Conservation (phyloP, 2,888 invertebrate species). For the Bombyx huttoni region DNA sequence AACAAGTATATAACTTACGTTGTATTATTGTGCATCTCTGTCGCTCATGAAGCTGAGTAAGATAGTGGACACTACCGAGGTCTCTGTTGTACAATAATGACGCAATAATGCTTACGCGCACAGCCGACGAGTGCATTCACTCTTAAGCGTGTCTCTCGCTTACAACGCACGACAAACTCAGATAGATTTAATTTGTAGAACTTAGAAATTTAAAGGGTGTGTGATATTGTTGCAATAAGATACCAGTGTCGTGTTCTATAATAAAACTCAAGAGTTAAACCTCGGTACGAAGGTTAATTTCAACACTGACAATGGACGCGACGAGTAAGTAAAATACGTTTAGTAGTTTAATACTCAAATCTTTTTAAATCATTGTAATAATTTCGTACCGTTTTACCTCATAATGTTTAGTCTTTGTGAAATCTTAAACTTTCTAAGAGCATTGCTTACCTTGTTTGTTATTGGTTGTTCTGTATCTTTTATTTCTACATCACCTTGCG, state of each 20-base stretch:
- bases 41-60: slow-evolving; percentile 10
- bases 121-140: slow-evolving; percentile 49
- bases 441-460: not conserved
- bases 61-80: slow-evolving; percentile 11
- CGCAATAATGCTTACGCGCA: slow-evolving; percentile 35
- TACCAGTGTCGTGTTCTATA: not conserved
- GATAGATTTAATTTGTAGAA: not conserved
- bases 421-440: too few relatives aligned
- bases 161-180: not conserved
- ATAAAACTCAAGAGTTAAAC: not conserved
- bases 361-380: too few relatives aligned
- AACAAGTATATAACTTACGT: slow-evolving; percentile 21
- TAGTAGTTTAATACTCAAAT: not conserved
- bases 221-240: too few relatives aligned
- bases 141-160: slow-evolving; percentile 6
- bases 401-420: too few relatives aligned
- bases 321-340: slow-evolving; percentile 58
- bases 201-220: not conserved
- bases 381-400: too few relatives aligned
- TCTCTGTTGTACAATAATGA: slow-evolving; percentile 32
- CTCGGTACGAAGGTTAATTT: slow-evolving; percentile 50
- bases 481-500: not conserved
- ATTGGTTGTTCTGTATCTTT: not conserved
- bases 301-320: slow-evolving; percentile 60
- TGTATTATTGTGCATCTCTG: slow-evolving; percentile 23